Percentiles rank a stretch among this genome's conserved stretches.
Conservation (phyloP, 2,888 invertebrate species). For the Pocota personata region DNA sequence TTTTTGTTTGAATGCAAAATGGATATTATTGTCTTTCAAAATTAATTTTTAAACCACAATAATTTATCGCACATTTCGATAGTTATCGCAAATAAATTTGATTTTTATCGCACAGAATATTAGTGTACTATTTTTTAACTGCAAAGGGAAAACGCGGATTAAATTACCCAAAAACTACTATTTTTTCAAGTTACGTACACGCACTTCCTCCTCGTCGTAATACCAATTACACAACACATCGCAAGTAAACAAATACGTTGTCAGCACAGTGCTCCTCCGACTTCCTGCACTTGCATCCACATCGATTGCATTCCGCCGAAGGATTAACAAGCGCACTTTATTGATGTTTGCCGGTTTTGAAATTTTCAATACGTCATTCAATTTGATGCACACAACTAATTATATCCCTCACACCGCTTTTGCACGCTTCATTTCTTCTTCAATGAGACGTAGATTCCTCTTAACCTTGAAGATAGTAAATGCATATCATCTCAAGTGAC, state of each 20-base stretch:
- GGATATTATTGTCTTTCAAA: no score
- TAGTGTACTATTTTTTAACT: no score
- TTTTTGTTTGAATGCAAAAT: no score
- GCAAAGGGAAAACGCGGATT: no score
- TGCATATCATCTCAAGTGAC: constrained; percentile 32
- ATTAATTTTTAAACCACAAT: no score
- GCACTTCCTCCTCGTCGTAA: not conserved
- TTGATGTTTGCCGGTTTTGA: not conserved
- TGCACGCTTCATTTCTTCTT: constrained; percentile 1
- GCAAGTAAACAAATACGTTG: not conserved
- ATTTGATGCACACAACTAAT: constrained; percentile 13
- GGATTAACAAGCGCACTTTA: constrained; percentile 3
- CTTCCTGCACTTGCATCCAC: not conserved
- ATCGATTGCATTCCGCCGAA: not conserved
- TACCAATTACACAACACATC: not conserved
- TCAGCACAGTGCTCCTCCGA: not conserved
- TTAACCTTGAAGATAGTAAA: constrained; percentile 46
- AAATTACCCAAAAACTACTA: not conserved
- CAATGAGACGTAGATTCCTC: constrained; percentile 30
- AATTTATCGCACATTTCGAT: no score
- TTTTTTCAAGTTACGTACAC: not conserved
- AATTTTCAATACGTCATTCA: not conserved
- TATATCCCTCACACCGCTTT: not conserved
- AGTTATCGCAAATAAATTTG: no score
- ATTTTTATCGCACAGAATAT: no score